These are phyloP conservation scores for Hemicordylus capensis DNA, from an alignment of 2,113 vertebrate genomes.

Conservation along the genomic window DNA sequence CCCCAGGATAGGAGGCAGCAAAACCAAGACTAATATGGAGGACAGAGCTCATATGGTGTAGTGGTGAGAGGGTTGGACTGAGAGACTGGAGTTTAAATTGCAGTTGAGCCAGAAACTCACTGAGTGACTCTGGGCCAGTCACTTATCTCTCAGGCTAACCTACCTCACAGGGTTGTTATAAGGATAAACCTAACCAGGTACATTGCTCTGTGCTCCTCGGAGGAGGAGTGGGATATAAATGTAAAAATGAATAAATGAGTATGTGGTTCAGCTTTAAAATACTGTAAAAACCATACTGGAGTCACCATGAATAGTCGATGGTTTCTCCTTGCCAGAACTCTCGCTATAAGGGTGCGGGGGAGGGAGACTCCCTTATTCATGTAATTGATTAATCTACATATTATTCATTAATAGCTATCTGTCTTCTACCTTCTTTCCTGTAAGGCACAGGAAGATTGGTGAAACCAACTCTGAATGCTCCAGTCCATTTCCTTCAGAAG, in stretches of 20 bases:
- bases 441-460: not conserved
- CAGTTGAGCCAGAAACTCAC: no score
- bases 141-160: no score
- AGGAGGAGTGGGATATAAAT: no score
- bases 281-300: not conserved
- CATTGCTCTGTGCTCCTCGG: no score
- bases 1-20: not conserved
- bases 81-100: no score
- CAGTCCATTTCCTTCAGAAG: not conserved
- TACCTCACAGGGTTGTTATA: no score
- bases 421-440: not conserved
- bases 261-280: not conserved
- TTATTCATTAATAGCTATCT: not conserved
- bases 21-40: no score
- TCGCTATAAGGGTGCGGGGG: not conserved
- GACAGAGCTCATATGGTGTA: not conserved
- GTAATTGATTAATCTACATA: not conserved
- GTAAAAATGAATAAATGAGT: no score
- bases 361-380: not conserved
- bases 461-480: not conserved
- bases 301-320: not conserved
- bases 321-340: not conserved
- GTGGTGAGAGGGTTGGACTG: no score
- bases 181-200: no score
- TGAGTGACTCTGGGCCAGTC: no score